Evolutionary conservation across 2,888 invertebrate genomes (phyloP), one percentile per base, ranked within the genome.

Genomic region (Sarcophaga subvicina): DNA sequence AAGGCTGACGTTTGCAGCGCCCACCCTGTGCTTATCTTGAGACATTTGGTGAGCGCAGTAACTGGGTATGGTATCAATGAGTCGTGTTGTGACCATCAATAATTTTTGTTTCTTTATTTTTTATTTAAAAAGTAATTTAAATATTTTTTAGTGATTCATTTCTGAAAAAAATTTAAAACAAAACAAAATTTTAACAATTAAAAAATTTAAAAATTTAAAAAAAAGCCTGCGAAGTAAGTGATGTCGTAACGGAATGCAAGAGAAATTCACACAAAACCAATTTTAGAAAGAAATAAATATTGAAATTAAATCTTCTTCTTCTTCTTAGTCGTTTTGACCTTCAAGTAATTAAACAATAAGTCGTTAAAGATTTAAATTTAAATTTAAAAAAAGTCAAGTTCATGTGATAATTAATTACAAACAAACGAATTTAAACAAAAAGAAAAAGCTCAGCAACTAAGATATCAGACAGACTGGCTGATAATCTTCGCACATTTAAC

Each of bases 291-390:
- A 72, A 63, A 62, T 59, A 77, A 54, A 73, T 73, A 81, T 81
- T 45, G 59, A 85, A 81, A 69, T 37, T 22, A 78, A 73, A 67
- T 78, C 54, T 59, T 14, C 54, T 54, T 12, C 54, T 54, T 54
- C 54, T 54, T 54, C 17, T 60, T 10, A 12, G 37, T 8, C 37
- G 3, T 37, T 64, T 62, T 17, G 62, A 60, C 82, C 86, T 83
- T 86, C 75, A 86, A 80, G 80, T 83, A 80, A 86, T 83, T 80
- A 77, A 86, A 86, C 80, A 86, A 86, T 86, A 80, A 86, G 86
- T 86, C 80, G 83, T 86, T 86, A 86, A 86, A 80, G 72, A 77
- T 80, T 76, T 49, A 80, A 86, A 85, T 11, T 45, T 54, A 14
- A 54, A 49, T 49, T 49, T 4, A 54, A 45, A 64, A 72, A 72